A percentile compares a stretch with the other conserved stretches of the same genome.
Evolutionary conservation across 2,888 invertebrate species (phyloP).

Genomic region (Agrotis puta): DNA sequence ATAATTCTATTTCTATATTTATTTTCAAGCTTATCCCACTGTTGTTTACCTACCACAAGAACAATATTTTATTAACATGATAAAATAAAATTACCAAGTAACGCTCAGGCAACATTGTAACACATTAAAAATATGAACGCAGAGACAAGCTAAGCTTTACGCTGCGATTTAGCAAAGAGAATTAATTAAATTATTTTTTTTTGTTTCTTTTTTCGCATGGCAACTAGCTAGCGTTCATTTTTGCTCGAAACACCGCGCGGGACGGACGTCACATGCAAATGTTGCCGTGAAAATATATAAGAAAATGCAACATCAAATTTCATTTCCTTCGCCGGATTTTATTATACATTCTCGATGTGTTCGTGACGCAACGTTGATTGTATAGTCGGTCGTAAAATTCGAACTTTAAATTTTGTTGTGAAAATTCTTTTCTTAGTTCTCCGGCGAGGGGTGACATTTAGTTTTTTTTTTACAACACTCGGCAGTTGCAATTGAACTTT

Average conservation of each 20-base stretch:
- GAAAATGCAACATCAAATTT: conserved; percentile 80
- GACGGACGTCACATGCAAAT: conserved; percentile 80
- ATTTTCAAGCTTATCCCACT: not conserved
- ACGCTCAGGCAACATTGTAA: conserved; percentile 45
- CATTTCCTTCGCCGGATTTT: conserved; percentile 80
- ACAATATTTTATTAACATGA: conserved; percentile 10
- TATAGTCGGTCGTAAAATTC: conserved; percentile 78
- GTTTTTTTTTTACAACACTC: conserved; percentile 42
- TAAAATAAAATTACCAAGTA: conserved; percentile 27
- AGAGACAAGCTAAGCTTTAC: conserved; percentile 60
- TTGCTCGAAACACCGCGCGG: conserved; percentile 65
- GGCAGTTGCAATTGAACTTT: conserved; percentile 43
- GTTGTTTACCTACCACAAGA: not conserved
- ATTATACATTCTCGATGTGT: conserved; percentile 80
- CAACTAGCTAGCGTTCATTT: conserved; percentile 68
- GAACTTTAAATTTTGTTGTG: conserved; percentile 66
- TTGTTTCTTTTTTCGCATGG: conserved; percentile 50
- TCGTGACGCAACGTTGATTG: conserved; percentile 80
- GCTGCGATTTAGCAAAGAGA: conserved; percentile 64
- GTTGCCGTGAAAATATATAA: conserved; percentile 75
- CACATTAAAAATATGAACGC: conserved; percentile 61
- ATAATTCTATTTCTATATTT: not conserved
- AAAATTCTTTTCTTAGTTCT: conserved; percentile 62
- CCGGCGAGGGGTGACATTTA: conserved; percentile 40
- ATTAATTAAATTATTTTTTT: conserved; percentile 61